phyloP scores from a whole-genome alignment of 2,113 vertebrate species.

The Rhea pennata region DNA sequence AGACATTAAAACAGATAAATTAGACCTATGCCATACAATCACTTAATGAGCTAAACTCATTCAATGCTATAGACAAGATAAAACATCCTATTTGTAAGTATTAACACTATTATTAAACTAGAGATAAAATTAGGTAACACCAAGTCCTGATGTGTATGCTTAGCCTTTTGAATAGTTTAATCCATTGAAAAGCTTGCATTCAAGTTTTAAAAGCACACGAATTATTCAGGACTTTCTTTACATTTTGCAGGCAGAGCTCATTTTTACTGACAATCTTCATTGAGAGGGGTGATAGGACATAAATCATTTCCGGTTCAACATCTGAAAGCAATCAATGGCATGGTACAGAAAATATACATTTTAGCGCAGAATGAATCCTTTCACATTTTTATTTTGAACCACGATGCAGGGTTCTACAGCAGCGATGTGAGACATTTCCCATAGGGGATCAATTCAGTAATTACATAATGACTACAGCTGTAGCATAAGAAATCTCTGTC shows the following conservation, averaged over 20 bases:
- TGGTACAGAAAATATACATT: neutral
- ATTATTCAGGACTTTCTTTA: rapidly evolving
- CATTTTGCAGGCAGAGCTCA: neutral
- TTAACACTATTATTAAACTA: neutral
- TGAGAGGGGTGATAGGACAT: neutral
- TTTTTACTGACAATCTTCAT: neutral
- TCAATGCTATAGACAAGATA: neutral
- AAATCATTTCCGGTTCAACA: neutral
- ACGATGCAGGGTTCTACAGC: neutral
- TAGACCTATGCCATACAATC: neutral
- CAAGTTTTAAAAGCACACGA: neutral
- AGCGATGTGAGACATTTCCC: neutral
- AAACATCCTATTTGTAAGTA: neutral
- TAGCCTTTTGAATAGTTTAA: neutral
- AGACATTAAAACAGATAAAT: neutral
- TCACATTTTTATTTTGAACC: neutral
- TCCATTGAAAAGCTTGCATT: neutral
- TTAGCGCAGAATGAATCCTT: neutral
- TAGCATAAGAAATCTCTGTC: neutral
- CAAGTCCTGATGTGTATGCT: neutral
- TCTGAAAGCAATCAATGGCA: conserved; percentile 16
- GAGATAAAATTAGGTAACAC: neutral
- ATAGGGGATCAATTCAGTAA: neutral
- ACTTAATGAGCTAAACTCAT: neutral
- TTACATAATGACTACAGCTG: neutral